Conservation (phyloP, 2,888 invertebrate species). For the Monochamus alternatus region DNA sequence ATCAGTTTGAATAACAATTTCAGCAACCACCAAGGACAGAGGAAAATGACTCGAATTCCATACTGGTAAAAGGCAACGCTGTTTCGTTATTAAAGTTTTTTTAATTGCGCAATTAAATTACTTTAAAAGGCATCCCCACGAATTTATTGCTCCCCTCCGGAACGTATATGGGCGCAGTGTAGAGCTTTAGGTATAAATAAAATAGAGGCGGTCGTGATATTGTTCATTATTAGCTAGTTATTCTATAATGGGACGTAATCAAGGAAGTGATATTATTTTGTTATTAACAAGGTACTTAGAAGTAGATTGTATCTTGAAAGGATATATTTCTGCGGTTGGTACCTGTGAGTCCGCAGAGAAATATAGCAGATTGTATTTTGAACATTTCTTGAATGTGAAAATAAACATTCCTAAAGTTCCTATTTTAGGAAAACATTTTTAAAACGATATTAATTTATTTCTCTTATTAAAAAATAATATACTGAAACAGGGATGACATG, state of each 20-base stretch:
- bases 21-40: slow-evolving; percentile 13
- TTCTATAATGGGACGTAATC: background rate
- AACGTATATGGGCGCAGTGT: background rate
- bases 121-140: background rate
- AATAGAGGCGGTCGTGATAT: slow-evolving; percentile 1
- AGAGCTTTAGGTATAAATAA: background rate
- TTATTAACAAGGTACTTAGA: background rate
- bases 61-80: slow-evolving; percentile 8
- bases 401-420: too few species aligned
- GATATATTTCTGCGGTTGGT: too few species aligned
- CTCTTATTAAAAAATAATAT: too few species aligned
- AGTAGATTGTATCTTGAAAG: too few species aligned
- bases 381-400: too few species aligned
- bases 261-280: background rate
- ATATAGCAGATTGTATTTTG: too few species aligned
- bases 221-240: background rate
- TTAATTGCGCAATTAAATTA: background rate
- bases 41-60: slow-evolving; percentile 12
- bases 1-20: slow-evolving; percentile 3
- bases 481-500: too few species aligned
- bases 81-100: background rate
- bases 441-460: too few species aligned
- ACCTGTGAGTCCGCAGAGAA: too few species aligned
- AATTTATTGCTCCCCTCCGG: background rate
- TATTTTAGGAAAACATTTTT: too few species aligned